phyloP scores from a whole-genome alignment of 2,888 invertebrate species.

The Sarcophaga caerulescens region DNA sequence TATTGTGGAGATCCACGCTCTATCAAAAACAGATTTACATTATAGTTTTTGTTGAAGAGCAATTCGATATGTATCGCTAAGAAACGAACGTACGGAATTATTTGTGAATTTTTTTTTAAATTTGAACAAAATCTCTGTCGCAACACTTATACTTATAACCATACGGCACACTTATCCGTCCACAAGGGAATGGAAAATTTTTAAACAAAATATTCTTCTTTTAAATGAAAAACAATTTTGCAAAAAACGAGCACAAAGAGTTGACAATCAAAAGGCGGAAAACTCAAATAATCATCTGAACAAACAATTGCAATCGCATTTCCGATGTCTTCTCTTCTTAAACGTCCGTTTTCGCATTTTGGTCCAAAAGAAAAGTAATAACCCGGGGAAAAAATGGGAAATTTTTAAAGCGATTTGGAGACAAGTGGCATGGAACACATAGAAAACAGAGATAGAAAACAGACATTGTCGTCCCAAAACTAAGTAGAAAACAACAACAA shows the following conservation, averaged over 20 bases:
- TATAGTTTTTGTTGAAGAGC: no score
- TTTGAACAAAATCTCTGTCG: no score
- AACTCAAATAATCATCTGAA: slow-evolving; percentile 45
- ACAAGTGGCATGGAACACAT: slow-evolving; percentile 1
- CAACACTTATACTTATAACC: no score
- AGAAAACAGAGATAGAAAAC: slow-evolving; percentile 6
- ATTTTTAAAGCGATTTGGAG: not conserved
- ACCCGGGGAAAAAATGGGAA: not conserved
- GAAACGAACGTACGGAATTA: no score
- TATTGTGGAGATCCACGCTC: no score
- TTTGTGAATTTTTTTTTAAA: no score
- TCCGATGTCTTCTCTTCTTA: not conserved
- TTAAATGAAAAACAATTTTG: no score
- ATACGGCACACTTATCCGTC: no score
- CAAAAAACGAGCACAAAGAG: slow-evolving; percentile 6
- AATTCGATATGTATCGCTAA: no score
- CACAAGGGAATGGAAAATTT: no score
- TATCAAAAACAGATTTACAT: no score
- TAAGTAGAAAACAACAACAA: not conserved
- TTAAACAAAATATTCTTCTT: no score
- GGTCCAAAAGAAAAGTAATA: not conserved
- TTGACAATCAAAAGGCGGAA: slow-evolving; percentile 57
- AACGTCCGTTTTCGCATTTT: not conserved
- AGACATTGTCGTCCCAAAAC: not conserved
- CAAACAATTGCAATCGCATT: slow-evolving; percentile 40